These are phyloP conservation scores for Timandra comae DNA, from an alignment of 2,888 invertebrate genomes.

Conservation along the genomic window DNA sequence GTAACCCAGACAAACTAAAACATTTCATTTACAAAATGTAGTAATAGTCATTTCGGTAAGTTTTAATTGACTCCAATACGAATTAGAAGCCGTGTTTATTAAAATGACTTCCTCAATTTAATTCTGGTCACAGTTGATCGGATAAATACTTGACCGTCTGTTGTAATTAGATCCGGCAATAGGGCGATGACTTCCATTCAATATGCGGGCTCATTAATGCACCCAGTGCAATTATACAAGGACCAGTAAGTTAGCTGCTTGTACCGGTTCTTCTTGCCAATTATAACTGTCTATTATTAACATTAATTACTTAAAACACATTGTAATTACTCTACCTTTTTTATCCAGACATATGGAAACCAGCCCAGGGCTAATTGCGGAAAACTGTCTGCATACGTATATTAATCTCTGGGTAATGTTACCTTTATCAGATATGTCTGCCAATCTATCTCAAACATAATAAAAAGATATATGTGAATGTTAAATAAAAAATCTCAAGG, in stretches of 20 bases:
- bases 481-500: constrained; percentile 26
- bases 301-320: not conserved
- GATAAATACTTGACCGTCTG: constrained; percentile 19
- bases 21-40: no score
- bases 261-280: constrained; percentile 6
- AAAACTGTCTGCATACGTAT: no score
- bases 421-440: no score
- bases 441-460: no score
- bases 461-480: no score
- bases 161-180: constrained; percentile 32
- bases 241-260: constrained; percentile 5
- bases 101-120: constrained; percentile 16
- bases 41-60: no score
- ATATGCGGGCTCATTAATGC: constrained; percentile 54
- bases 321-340: constrained; percentile 2
- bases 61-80: not conserved
- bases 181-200: constrained; percentile 39
- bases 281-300: constrained; percentile 5
- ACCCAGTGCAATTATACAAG: constrained; percentile 36
- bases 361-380: no score
- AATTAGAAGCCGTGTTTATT: constrained; percentile 8
- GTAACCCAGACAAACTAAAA: no score
- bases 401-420: no score
- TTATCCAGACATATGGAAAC: no score
- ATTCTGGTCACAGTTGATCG: constrained; percentile 21